These are phyloP conservation scores for Podabrus alpinus DNA, from an alignment of 2,888 invertebrate genomes.

Conservation along the genomic window DNA sequence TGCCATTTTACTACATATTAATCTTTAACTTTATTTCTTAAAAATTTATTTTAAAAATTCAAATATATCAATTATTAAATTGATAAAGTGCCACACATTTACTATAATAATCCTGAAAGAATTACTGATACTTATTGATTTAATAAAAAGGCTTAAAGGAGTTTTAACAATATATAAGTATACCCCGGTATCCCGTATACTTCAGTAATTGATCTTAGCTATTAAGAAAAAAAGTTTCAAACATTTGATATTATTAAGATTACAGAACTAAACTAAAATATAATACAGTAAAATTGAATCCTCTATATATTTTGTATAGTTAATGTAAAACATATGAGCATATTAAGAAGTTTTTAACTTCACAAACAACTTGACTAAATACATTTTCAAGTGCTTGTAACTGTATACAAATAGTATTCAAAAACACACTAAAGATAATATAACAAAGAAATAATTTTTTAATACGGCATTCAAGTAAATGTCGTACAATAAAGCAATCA, in stretches of 20 bases:
- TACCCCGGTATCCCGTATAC: not conserved
- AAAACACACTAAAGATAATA: not conserved
- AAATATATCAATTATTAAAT: not conserved
- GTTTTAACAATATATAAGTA: conserved; percentile 1
- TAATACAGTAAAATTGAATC: not conserved
- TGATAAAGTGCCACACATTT: not conserved
- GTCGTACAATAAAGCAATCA: no score
- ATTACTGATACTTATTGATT: not conserved
- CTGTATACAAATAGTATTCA: not conserved
- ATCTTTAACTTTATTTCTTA: not conserved
- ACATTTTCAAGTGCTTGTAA: not conserved
- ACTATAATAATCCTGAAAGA: not conserved
- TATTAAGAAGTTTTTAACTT: no score
- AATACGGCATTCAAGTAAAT: no score
- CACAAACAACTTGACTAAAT: not conserved
- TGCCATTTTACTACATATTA: not conserved
- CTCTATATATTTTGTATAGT: no score
- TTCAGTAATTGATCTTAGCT: not conserved
- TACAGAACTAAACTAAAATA: not conserved
- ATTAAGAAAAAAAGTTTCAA: not conserved
- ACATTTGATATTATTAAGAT: conserved; percentile 1
- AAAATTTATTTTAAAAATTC: not conserved
- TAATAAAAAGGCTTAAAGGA: not conserved
- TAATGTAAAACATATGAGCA: no score
- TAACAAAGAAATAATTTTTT: no score